Evolutionary conservation across 2,113 vertebrate genomes (phyloP).

Genomic region (Varanus komodoensis): DNA sequence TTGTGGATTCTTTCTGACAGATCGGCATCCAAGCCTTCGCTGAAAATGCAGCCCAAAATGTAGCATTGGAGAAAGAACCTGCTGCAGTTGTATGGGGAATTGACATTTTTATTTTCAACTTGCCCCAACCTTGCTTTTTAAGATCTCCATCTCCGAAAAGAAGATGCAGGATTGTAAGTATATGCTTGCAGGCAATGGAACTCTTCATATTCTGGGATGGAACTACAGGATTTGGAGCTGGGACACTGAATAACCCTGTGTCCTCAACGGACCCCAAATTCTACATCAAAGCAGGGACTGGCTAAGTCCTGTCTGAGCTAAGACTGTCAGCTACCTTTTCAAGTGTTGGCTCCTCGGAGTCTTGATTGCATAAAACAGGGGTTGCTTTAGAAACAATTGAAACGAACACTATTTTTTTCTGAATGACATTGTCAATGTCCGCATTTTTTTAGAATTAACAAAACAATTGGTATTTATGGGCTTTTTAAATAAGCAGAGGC

Average conservation of each 20-base stretch:
- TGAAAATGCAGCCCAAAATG: not conserved
- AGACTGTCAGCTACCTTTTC: not conserved
- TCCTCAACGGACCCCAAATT: not conserved
- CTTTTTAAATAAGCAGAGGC: not conserved
- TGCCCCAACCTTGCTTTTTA: not conserved
- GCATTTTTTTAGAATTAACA: not conserved
- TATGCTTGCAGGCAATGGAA: not conserved
- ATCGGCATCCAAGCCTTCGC: too few relatives aligned
- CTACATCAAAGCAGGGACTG: not conserved
- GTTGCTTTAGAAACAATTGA: not conserved
- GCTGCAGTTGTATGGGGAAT: not conserved
- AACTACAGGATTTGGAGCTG: not conserved
- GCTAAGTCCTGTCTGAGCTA: not conserved
- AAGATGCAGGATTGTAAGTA: not conserved
- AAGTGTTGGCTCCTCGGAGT: not conserved
- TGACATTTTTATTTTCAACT: not conserved
- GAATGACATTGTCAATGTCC: not conserved
- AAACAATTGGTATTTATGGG: constrained; percentile 34
- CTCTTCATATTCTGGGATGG: not conserved
- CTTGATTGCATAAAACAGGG: not conserved
- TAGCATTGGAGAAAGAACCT: not conserved
- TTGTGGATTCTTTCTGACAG: not conserved
- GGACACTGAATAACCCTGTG: too few relatives aligned
- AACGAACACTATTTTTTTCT: not conserved
- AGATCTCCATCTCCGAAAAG: not conserved